Percentiles rank a stretch among this genome's conserved stretches.
Evolutionary conservation across 2,797 vertebrate species (phyloP).

Genomic region (Macropus fuliginosus): DNA sequence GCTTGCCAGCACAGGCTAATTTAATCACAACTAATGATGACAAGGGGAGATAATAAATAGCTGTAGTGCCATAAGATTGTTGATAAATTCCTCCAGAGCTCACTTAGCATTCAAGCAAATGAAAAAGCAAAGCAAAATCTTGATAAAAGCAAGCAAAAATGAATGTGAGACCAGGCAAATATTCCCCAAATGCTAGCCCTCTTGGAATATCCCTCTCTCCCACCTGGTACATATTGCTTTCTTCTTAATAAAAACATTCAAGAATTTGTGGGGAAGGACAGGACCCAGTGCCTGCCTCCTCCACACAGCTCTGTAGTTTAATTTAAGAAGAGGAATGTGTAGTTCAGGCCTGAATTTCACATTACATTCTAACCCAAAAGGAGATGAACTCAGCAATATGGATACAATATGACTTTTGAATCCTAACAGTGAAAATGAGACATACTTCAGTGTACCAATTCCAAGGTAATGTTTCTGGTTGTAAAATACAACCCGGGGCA

Average conservation of each 20-base stretch:
- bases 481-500: conserved; percentile 28
- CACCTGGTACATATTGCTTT: background rate
- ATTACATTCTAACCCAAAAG: conserved; percentile 8
- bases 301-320: background rate
- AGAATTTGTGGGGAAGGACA: background rate
- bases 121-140: background rate
- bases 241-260: conserved; percentile 35
- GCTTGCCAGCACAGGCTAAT: conserved; percentile 57
- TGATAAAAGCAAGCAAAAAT: conserved; percentile 1
- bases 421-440: conserved; percentile 48
- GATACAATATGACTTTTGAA: conserved; percentile 32
- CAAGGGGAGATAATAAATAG: conserved; percentile 46
- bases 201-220: background rate
- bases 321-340: conserved; percentile 27
- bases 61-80: background rate
- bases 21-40: conserved; percentile 61
- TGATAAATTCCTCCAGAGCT: conserved; percentile 27
- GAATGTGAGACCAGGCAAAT: background rate
- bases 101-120: background rate
- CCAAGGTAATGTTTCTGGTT: conserved; percentile 33
- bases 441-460: background rate
- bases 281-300: background rate
- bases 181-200: background rate
- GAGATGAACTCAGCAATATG: conserved; percentile 39
- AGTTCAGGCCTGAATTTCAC: conserved; percentile 7